phyloP scores from a whole-genome alignment of 1,140 invertebrate species.

The Ips nitidus region DNA sequence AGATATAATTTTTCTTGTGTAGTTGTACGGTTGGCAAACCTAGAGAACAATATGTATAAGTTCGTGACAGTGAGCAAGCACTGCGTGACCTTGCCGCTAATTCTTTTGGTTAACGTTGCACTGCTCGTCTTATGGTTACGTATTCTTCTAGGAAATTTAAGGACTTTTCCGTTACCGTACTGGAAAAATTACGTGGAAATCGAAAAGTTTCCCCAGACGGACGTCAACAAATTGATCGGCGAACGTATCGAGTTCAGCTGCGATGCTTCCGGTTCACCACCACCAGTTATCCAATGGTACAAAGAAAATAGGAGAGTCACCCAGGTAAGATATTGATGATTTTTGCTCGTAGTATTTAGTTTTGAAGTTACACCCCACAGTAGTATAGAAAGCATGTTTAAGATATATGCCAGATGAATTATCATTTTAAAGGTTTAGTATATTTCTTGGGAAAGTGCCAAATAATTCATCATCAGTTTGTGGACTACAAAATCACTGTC shows the following conservation, averaged over 20 bases:
- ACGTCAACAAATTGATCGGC: conserved; percentile 53
- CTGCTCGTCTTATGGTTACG: conserved; percentile 15
- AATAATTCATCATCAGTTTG: too few species aligned
- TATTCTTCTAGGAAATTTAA: conserved; percentile 20
- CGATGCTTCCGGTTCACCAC: conserved; percentile 66
- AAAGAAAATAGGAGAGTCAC: conserved; percentile 61
- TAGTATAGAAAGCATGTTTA: neutral
- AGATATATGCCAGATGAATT: too few species aligned
- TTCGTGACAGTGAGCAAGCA: too few species aligned
- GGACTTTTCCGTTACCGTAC: conserved; percentile 15
- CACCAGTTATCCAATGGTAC: conserved; percentile 70
- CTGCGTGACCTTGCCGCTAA: neutral
- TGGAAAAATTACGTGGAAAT: conserved; percentile 57
- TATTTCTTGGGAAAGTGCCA: too few species aligned
- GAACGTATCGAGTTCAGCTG: conserved; percentile 64
- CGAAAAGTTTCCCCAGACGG: conserved; percentile 52
- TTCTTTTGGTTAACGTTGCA: neutral
- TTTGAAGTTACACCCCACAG: neutral
- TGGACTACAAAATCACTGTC: too few species aligned
- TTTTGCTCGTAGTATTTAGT: conserved; percentile 8
- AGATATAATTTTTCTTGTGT: too few species aligned
- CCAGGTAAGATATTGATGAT: conserved; percentile 54
- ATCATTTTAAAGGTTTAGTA: too few species aligned
- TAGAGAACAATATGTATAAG: too few species aligned
- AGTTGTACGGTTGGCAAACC: too few species aligned